Conservation (phyloP, 2,797 vertebrate genomes). For the Melopsittacus undulatus region DNA sequence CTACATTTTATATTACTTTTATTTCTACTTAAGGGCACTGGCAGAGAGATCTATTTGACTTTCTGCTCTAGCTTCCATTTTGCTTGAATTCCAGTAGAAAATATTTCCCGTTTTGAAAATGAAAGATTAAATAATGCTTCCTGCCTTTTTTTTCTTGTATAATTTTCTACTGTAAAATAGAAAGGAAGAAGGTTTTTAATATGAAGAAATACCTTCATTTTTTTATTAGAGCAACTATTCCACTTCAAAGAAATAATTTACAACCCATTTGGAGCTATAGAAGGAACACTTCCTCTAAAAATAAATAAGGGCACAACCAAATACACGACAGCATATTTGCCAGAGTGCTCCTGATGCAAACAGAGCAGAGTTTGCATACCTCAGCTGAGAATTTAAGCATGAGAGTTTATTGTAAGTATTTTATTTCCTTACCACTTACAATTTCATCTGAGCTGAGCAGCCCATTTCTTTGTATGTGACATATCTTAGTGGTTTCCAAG, state of each 20-base stretch:
- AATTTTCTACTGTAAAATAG: background rate
- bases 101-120: background rate
- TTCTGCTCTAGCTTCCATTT: background rate
- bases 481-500: background rate
- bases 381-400: background rate
- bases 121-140: background rate
- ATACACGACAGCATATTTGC: background rate
- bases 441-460: background rate
- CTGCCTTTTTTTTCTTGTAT: background rate
- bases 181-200: background rate
- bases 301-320: background rate
- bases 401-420: background rate
- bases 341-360: background rate
- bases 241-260: background rate
- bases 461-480: background rate
- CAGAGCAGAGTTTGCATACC: background rate
- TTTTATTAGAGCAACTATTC: background rate
- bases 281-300: background rate
- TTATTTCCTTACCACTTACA: background rate
- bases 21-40: constrained; percentile 6
- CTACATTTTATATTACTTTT: constrained; percentile 31
- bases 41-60: background rate
- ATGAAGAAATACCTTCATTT: background rate
- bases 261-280: background rate
- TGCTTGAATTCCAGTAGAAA: constrained; percentile 21